phyloP scores from a whole-genome alignment of 2,797 vertebrate species.

The Etheostoma perlongum region DNA sequence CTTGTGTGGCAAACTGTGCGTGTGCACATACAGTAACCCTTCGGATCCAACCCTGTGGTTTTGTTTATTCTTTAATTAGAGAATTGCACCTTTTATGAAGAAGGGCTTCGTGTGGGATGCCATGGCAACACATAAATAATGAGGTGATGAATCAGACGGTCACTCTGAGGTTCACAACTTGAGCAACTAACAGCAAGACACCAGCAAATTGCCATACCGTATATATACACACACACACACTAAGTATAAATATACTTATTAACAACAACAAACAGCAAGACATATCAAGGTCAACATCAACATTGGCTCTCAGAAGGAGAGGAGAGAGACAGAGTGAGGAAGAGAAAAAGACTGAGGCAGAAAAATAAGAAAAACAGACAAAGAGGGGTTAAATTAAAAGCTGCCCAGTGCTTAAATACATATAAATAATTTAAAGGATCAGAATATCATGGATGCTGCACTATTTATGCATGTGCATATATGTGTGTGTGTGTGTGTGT shows the following conservation, averaged over 20 bases:
- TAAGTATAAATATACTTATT: constrained; percentile 28
- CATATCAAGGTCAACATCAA: constrained; percentile 48
- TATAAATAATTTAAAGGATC: not conserved
- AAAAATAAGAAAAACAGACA: not conserved
- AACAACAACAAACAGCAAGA: constrained; percentile 51
- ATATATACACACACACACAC: not conserved
- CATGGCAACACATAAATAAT: constrained; percentile 56
- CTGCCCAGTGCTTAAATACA: not conserved
- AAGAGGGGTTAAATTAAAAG: not conserved
- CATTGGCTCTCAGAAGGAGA: constrained; percentile 12
- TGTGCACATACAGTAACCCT: not conserved
- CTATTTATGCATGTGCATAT: not conserved
- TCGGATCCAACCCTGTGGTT: constrained; percentile 1
- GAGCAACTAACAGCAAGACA: constrained; percentile 59
- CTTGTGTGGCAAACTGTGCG: not conserved
- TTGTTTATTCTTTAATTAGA: constrained; percentile 48
- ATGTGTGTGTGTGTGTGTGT: not conserved
- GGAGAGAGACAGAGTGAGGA: not conserved
- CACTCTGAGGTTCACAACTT: constrained; percentile 47
- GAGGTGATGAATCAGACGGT: constrained; percentile 52
- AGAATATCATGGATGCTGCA: not conserved
- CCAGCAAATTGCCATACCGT: constrained; percentile 4
- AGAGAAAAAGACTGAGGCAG: not conserved
- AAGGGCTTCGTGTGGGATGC: constrained; percentile 33
- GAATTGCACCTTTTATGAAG: constrained; percentile 24